A percentile compares a stretch with the other conserved stretches of the same genome.
Evolutionary conservation across 2,113 vertebrate species (phyloP).

Genomic region (Corythaixoides concolor): DNA sequence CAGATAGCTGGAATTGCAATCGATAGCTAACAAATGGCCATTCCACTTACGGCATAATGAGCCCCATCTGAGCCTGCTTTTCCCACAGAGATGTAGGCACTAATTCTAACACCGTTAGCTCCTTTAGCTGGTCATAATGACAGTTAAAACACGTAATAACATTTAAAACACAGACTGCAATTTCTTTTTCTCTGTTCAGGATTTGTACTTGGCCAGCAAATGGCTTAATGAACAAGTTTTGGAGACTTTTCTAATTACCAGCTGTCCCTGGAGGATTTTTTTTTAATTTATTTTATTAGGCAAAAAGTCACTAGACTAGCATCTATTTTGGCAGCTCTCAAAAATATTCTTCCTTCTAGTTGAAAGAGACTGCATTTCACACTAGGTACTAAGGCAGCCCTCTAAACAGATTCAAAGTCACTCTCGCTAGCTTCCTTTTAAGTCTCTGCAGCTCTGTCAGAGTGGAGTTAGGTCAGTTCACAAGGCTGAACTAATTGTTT

Average conservation of each 20-base stretch:
- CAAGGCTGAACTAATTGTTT: background rate
- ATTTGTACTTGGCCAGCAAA: conserved; percentile 41
- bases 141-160: conserved; percentile 37
- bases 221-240: background rate
- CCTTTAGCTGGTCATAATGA: conserved; percentile 20
- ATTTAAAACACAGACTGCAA: conserved; percentile 38
- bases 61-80: background rate
- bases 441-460: background rate
- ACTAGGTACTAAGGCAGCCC: background rate
- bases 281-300: background rate
- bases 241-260: conserved; percentile 23
- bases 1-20: conserved; percentile 6
- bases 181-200: conserved; percentile 36
- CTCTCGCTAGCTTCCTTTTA: background rate
- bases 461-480: background rate
- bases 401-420: background rate
- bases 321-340: background rate
- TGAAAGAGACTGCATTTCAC: background rate
- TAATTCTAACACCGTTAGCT: conserved; percentile 13
- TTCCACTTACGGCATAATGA: conserved; percentile 16
- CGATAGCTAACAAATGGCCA: conserved; percentile 48
- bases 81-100: conserved; percentile 20
- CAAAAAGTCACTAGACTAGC: background rate
- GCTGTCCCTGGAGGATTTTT: background rate
- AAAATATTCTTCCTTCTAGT: background rate